Percentiles rank a stretch among this genome's conserved stretches.
These are phyloP conservation scores for Eidolon helvum DNA, from an alignment of 2,113 vertebrate species.

Conservation along the genomic window DNA sequence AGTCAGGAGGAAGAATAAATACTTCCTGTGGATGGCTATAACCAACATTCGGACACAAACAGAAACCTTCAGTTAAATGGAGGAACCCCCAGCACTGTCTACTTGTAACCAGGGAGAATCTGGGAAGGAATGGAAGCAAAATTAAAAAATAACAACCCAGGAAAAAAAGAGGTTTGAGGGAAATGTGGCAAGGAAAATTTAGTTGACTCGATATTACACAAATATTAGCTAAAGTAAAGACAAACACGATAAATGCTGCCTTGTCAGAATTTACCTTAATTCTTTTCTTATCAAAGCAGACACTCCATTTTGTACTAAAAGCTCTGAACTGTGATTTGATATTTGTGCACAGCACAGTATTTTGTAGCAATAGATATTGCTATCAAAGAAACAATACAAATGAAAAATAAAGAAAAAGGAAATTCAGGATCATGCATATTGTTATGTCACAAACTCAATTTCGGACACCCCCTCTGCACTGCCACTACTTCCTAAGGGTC, in stretches of 20 bases:
- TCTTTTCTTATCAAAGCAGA: neutral
- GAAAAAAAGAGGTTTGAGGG: neutral
- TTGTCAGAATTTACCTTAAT: neutral
- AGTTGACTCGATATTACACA: neutral
- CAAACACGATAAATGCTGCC: neutral
- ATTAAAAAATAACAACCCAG: neutral
- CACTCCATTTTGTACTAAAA: neutral
- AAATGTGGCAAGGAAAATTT: neutral
- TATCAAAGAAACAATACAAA: neutral
- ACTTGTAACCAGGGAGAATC: neutral
- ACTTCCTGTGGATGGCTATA: neutral
- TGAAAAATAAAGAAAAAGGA: neutral
- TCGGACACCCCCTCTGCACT: fast-evolving
- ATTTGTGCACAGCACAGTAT: neutral
- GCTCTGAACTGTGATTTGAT: neutral
- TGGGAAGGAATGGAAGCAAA: neutral
- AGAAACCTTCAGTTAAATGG: neutral
- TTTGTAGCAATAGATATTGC: neutral
- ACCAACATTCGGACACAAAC: neutral
- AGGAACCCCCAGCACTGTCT: neutral
- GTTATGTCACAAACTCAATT: neutral
- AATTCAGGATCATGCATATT: neutral
- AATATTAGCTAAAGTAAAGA: neutral
- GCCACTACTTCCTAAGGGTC: neutral
- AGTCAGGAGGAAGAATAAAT: neutral